These are phyloP conservation scores for Leptocoma aspasia DNA, from an alignment of 2,113 vertebrate genomes.

Conservation along the genomic window DNA sequence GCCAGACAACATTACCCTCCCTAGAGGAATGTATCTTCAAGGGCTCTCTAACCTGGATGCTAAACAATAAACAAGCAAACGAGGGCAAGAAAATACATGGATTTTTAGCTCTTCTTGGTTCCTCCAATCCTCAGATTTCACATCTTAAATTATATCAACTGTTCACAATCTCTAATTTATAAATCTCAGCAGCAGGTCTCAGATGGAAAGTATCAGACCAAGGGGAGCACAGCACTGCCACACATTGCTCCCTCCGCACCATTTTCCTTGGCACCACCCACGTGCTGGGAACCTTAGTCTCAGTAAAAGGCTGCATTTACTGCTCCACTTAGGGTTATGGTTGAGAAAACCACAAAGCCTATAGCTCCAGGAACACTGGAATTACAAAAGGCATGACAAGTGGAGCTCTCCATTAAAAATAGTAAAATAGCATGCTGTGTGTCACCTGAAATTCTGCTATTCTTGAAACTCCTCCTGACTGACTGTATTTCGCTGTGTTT, in stretches of 20 bases:
- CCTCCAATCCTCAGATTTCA: neutral
- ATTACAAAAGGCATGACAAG: neutral
- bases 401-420: neutral
- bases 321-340: neutral
- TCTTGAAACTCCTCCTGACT: neutral
- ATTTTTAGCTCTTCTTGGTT: neutral
- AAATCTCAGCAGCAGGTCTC: neutral
- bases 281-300: neutral
- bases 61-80: neutral
- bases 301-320: neutral
- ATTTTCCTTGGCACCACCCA: neutral
- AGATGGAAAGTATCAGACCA: neutral
- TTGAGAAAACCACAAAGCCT: neutral
- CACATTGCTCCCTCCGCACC: neutral
- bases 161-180: neutral
- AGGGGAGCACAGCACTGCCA: accelerated
- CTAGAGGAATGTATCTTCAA: neutral
- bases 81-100: neutral
- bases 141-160: neutral
- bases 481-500: neutral
- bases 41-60: neutral
- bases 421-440: neutral
- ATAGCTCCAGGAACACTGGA: neutral
- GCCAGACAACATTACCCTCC: neutral
- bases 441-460: neutral